Evolutionary conservation across 2,888 invertebrate genomes (phyloP), one percentile per base, ranked within the genome.

Genomic region (Zele albiditarsus): DNA sequence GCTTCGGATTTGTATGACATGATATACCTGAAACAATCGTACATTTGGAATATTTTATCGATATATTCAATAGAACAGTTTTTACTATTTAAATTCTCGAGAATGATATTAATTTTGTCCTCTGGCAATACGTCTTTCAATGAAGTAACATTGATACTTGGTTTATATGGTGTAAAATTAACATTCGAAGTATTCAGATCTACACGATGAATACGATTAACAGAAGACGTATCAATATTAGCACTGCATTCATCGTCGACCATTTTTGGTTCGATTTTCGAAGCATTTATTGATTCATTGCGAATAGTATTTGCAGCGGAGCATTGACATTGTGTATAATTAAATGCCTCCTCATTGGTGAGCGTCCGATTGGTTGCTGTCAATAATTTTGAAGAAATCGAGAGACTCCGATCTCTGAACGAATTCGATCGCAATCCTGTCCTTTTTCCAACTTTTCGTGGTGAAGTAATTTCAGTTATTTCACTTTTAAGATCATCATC

Each of bases 401-500:
- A 6, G 23, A 67, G 74, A 25, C 73, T 74, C n/a, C 74, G 74
- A 27, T 28, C 16, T 14, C 6, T 28, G 12, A 31, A 16, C 2
- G 63, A 33, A 20, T 63, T n/a, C 0, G 23, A 31, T 20, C 76
- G 73, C 10, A 75, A 77, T 68, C 65, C 42, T 1, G 74, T 58
- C 27, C 49, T 62, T 65, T 28, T 63, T 1, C 28, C 23, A 3
- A 63, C 20, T 33, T 16, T 66, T n/a, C 28, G 46, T 23, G 28
- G 6, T 0, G n/a, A 23, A 6, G 77, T 68, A n/a, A 82, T 20
- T 42, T 84, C 83, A 3, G 86, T 86, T 25, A 87, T 66, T 79
- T 85, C 86, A 69, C 84, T 85, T 42, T 77, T 80, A 20, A 88
- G 75, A 31, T 88, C 87, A 60, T 88, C 86, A 49, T 89, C 88